A percentile compares a stretch with the other conserved stretches of the same genome.
These are phyloP conservation scores for Caenorhabditis sp. DNA, from an alignment of 2,888 invertebrate genomes.

Conservation along the genomic window DNA sequence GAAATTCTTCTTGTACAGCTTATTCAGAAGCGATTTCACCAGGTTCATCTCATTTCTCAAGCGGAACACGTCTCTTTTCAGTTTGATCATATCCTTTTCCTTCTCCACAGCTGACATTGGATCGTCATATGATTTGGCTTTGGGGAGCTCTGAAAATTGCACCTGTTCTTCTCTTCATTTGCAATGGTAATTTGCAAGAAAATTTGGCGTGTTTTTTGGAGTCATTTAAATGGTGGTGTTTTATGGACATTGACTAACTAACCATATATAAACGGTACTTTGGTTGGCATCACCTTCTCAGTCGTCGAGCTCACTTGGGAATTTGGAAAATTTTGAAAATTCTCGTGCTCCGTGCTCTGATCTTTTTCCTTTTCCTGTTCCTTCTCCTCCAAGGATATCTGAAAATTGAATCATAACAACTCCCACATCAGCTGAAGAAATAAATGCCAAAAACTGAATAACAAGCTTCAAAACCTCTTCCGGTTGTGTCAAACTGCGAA, in stretches of 20 bases:
- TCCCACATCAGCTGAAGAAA: no score
- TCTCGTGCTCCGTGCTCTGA: slow-evolving; percentile 19
- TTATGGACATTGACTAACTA: background rate
- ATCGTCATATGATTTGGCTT: slow-evolving; percentile 38
- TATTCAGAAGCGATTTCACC: slow-evolving; percentile 56
- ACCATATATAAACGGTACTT: slow-evolving; percentile 40
- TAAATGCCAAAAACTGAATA: background rate
- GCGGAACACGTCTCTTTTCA: slow-evolving; percentile 52
- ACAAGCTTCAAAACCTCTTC: slow-evolving; percentile 44
- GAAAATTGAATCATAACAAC: slow-evolving; percentile 12
- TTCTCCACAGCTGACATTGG: slow-evolving; percentile 24
- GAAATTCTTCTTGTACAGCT: slow-evolving; percentile 51
- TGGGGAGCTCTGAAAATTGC: slow-evolving; percentile 38
- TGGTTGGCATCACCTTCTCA: slow-evolving; percentile 30
- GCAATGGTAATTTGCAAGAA: no score
- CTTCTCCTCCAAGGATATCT: slow-evolving; percentile 33
- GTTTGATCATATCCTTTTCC: slow-evolving; percentile 49
- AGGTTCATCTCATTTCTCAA: slow-evolving; percentile 60
- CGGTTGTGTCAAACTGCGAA: slow-evolving; percentile 38
- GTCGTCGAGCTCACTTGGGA: slow-evolving; percentile 44
- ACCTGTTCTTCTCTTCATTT: no score
- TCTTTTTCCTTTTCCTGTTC: no score
- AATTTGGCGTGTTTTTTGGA: background rate
- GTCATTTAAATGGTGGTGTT: background rate
- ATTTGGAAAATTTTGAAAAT: no score